phyloP scores from a whole-genome alignment of 2,113 vertebrate species.

The Scortum barcoo region DNA sequence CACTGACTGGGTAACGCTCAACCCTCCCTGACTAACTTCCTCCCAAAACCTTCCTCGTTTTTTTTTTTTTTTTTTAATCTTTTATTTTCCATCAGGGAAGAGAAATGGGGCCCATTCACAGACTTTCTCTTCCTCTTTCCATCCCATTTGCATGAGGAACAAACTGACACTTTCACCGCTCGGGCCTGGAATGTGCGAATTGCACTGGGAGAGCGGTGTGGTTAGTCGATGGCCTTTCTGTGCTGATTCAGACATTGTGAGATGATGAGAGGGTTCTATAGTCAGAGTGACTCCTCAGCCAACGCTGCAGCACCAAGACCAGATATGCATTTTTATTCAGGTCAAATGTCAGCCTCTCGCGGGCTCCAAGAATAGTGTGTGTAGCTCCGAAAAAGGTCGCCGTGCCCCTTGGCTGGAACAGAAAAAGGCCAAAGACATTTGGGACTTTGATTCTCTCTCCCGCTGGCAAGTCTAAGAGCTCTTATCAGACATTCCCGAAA shows the following conservation, averaged over 20 bases:
- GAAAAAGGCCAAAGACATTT: slow-evolving; percentile 52
- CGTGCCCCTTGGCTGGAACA: slow-evolving; percentile 19
- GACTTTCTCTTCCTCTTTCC: slow-evolving; percentile 36
- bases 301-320: slow-evolving; percentile 42
- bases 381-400: slow-evolving; percentile 24
- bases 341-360: slow-evolving; percentile 67
- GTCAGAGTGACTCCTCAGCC: slow-evolving; percentile 61
- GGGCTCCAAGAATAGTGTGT: slow-evolving; percentile 34
- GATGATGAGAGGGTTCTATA: slow-evolving; percentile 56
- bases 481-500: slow-evolving; percentile 21
- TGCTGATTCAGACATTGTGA: slow-evolving; percentile 73
- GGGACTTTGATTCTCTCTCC: slow-evolving; percentile 38
- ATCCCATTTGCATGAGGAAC: slow-evolving; percentile 74
- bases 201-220: slow-evolving; percentile 60
- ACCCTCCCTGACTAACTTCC: slow-evolving; percentile 45
- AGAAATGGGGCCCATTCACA: slow-evolving; percentile 49
- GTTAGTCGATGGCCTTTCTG: slow-evolving; percentile 69
- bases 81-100: slow-evolving; percentile 57
- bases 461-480: slow-evolving; percentile 36
- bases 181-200: slow-evolving; percentile 70
- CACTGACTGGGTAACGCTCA: slow-evolving; percentile 65
- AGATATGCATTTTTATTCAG: slow-evolving; percentile 71
- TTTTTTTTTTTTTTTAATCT: slow-evolving; percentile 48
- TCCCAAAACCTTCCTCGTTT: slow-evolving; percentile 32
- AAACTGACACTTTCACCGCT: slow-evolving; percentile 72